Percentiles rank a stretch among this genome's conserved stretches.
These are phyloP conservation scores for Dendrolimus kikuchii DNA, from an alignment of 1,140 invertebrate genomes.

Conservation along the genomic window DNA sequence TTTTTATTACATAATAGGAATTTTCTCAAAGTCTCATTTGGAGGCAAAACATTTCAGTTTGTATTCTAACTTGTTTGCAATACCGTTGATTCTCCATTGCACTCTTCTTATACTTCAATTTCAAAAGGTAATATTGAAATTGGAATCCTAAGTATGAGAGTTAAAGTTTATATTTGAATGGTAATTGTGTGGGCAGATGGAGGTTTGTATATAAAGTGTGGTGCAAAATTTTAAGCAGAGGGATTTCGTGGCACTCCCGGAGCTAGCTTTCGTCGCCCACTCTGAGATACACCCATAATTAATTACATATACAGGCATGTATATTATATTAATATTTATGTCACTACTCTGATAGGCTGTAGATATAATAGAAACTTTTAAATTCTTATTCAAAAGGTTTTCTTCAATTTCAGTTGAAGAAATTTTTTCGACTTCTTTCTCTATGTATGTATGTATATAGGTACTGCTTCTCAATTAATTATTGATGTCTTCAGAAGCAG, in stretches of 20 bases:
- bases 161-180: slow-evolving; percentile 22
- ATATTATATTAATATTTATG: too few relatives aligned
- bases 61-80: slow-evolving; percentile 14
- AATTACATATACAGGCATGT: too few relatives aligned
- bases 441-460: too few relatives aligned
- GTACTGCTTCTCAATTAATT: too few relatives aligned
- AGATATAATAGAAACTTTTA: too few relatives aligned
- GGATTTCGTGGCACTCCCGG: slow-evolving; percentile 41
- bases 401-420: too few relatives aligned
- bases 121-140: slow-evolving; percentile 17
- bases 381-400: too few relatives aligned
- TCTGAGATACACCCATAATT: too few relatives aligned
- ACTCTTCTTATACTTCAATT: slow-evolving; percentile 11
- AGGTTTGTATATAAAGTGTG: slow-evolving; percentile 55
- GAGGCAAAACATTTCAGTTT: slow-evolving; percentile 13
- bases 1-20: slow-evolving; percentile 70
- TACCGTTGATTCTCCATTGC: slow-evolving; percentile 28
- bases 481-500: too few relatives aligned
- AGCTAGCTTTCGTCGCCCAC: slow-evolving; percentile 29
- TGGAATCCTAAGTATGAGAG: slow-evolving; percentile 8
- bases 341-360: too few relatives aligned
- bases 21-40: slow-evolving; percentile 64
- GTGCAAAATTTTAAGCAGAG: slow-evolving; percentile 67
- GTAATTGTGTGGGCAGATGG: slow-evolving; percentile 20
- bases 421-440: too few relatives aligned